A percentile compares a stretch with the other conserved stretches of the same genome.
Evolutionary conservation across 1,140 invertebrate species (phyloP).

Genomic region (Copidosoma floridanum): DNA sequence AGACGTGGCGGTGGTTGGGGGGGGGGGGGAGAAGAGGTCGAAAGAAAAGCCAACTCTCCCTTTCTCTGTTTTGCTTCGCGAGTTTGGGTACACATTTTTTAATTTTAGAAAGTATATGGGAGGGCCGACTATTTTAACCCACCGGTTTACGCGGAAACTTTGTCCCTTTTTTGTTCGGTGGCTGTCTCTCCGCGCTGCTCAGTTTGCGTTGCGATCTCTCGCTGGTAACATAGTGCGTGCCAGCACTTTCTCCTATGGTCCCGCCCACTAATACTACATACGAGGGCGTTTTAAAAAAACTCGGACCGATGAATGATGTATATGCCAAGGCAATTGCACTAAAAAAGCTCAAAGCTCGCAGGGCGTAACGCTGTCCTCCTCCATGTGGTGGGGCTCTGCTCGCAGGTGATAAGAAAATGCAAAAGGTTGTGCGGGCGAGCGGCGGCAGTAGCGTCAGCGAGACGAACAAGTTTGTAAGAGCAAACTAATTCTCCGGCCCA

Average conservation of each 20-base stretch:
- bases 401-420: conserved; percentile 4
- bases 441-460: neutral
- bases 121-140: conserved; percentile 21
- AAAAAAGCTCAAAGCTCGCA: too few relatives aligned
- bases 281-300: too few relatives aligned
- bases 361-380: too few relatives aligned
- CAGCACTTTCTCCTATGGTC: too few relatives aligned
- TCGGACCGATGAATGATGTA: too few relatives aligned
- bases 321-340: too few relatives aligned
- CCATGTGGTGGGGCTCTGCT: neutral
- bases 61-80: neutral
- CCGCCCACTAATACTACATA: too few relatives aligned
- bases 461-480: neutral
- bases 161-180: neutral
- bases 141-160: conserved; percentile 8
- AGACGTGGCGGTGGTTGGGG: neutral
- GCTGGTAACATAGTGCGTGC: neutral
- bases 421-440: neutral
- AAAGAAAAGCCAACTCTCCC: conserved; percentile 9
- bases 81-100: conserved; percentile 9
- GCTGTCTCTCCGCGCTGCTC: neutral
- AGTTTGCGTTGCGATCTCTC: neutral
- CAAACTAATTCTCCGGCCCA: too few relatives aligned
- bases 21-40: neutral
- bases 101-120: conserved; percentile 4